These are phyloP conservation scores for Stegastes partitus DNA, from an alignment of 2,113 vertebrate genomes.

Conservation along the genomic window DNA sequence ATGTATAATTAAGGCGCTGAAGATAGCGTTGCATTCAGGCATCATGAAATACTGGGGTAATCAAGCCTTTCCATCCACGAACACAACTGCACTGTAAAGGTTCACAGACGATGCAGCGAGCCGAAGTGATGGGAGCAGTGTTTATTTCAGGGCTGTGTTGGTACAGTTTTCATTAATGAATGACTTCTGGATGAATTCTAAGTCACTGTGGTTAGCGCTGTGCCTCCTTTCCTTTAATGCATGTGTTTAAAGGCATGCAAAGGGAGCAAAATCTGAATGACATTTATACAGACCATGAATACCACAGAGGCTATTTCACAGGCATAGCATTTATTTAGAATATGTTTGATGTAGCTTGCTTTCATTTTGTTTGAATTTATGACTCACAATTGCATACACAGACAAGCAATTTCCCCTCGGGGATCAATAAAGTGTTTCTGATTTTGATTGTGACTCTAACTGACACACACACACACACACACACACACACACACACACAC, in stretches of 20 bases:
- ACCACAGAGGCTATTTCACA: conserved; percentile 42
- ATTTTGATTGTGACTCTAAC: too few relatives aligned
- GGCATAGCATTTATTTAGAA: conserved; percentile 52
- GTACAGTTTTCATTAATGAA: too few relatives aligned
- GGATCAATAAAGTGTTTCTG: too few relatives aligned
- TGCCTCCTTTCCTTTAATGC: conserved; percentile 38
- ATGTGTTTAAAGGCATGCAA: conserved; percentile 64
- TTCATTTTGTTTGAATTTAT: conserved; percentile 54
- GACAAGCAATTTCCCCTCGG: too few relatives aligned
- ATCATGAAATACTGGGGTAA: too few relatives aligned
- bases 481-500: not conserved
- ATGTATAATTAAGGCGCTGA: too few relatives aligned
- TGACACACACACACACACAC: not conserved
- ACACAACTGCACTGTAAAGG: too few relatives aligned
- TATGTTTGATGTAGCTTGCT: conserved; percentile 61
- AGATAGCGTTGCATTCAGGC: too few relatives aligned
- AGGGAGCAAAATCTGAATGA: conserved; percentile 39
- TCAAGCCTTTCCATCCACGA: too few relatives aligned
- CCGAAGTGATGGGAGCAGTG: not conserved
- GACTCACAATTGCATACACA: not conserved
- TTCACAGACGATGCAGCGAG: too few relatives aligned
- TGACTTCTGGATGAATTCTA: not conserved
- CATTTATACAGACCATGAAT: too few relatives aligned
- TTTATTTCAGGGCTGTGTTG: too few relatives aligned
- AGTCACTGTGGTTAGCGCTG: conserved; percentile 24